Conservation (phyloP, 2,888 invertebrate species). For the Drosophila rellima region DNA sequence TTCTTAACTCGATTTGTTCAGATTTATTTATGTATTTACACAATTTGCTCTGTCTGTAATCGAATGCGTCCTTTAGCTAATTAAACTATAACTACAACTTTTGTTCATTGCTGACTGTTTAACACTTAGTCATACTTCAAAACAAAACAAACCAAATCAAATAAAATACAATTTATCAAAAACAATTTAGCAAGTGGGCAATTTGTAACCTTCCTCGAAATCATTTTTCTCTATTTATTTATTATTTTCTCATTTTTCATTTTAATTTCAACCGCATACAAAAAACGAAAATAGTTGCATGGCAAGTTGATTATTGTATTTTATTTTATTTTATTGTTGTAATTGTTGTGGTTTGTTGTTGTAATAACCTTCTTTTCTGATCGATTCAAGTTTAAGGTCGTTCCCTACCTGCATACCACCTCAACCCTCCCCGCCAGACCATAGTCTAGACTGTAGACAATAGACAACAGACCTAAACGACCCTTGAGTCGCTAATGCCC, state of each 20-base stretch:
- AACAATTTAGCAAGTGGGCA: constrained; percentile 52
- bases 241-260: constrained; percentile 12
- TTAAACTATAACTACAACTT: constrained; percentile 23
- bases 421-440: background rate
- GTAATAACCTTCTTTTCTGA: constrained; percentile 54
- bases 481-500: constrained; percentile 66
- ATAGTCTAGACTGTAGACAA: constrained; percentile 36
- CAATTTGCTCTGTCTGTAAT: constrained; percentile 9
- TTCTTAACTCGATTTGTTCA: background rate
- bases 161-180: constrained; percentile 29
- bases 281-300: constrained; percentile 31
- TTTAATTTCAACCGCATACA: constrained; percentile 52
- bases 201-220: constrained; percentile 58
- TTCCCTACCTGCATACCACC: background rate
- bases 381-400: constrained; percentile 77
- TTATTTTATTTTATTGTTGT: constrained; percentile 7
- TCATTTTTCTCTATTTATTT: constrained; percentile 43
- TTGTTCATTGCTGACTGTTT: constrained; percentile 40
- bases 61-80: constrained; percentile 43
- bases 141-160: constrained; percentile 26
- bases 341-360: constrained; percentile 10
- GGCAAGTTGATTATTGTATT: constrained; percentile 30
- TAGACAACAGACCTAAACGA: constrained; percentile 43
- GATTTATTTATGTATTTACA: constrained; percentile 3
- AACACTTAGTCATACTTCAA: constrained; percentile 42